Evolutionary conservation across 2,797 vertebrate species (phyloP).

Genomic region (Acipenser transmontanus): DNA sequence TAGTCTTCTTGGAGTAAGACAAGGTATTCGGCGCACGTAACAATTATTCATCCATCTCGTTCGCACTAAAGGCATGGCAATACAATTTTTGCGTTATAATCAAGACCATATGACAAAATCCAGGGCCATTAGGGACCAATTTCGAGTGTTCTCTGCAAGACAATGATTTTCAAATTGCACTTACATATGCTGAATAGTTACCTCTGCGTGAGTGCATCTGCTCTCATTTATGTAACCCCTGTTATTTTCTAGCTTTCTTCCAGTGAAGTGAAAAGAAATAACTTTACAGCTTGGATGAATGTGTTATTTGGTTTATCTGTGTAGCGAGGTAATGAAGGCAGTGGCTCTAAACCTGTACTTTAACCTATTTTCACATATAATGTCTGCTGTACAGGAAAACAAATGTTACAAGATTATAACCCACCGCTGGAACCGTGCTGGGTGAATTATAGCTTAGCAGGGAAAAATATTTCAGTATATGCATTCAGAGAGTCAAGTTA

Average conservation of each 20-base stretch:
- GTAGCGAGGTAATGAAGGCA: slow-evolving; percentile 38
- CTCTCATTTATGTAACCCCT: slow-evolving; percentile 56
- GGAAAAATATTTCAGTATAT: no score
- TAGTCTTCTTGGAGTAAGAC: slow-evolving; percentile 45
- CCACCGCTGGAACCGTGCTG: slow-evolving; percentile 16
- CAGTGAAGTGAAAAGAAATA: slow-evolving; percentile 49
- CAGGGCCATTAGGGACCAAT: slow-evolving; percentile 84
- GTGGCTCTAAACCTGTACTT: slow-evolving; percentile 36
- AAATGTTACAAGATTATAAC: slow-evolving; percentile 39
- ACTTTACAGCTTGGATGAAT: slow-evolving; percentile 50
- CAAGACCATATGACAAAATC: slow-evolving; percentile 82
- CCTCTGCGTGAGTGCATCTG: slow-evolving; percentile 70
- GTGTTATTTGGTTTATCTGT: slow-evolving; percentile 44
- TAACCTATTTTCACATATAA: slow-evolving; percentile 18
- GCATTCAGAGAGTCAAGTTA: no score
- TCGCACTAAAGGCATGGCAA: slow-evolving; percentile 73
- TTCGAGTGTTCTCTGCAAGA: slow-evolving; percentile 79
- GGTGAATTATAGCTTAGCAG: not conserved
- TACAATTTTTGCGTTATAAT: slow-evolving; percentile 85
- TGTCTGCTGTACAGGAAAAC: slow-evolving; percentile 27
- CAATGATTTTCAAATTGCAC: slow-evolving; percentile 81
- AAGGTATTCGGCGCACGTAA: slow-evolving; percentile 69
- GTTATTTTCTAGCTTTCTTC: slow-evolving; percentile 40
- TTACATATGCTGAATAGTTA: slow-evolving; percentile 81
- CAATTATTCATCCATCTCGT: slow-evolving; percentile 80